Conservation (phyloP, 2,888 invertebrate species). For the Stenotaenia linearis region DNA sequence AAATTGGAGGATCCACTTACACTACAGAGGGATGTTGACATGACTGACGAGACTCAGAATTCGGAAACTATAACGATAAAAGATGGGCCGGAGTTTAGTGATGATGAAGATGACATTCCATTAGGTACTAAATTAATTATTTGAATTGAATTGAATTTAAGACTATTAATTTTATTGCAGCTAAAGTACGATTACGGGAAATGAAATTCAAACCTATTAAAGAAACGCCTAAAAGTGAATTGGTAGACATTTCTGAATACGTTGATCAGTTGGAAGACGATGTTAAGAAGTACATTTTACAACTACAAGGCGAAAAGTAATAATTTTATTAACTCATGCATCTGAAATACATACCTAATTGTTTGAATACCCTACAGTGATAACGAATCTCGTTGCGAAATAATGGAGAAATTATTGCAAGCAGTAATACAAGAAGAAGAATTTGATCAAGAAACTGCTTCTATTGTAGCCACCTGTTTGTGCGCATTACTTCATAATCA, state of each 20-base stretch:
- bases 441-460: conserved; percentile 57
- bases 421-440: conserved; percentile 54
- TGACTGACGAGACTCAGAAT: neutral
- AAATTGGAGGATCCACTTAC: conserved; percentile 3
- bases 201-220: conserved; percentile 44
- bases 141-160: conserved; percentile 34
- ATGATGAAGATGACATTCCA: conserved; percentile 66
- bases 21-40: neutral
- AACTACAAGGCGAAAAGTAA: conserved; percentile 57
- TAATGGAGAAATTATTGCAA: conserved; percentile 60
- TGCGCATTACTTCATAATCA: conserved; percentile 55
- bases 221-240: conserved; percentile 41
- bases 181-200: conserved; percentile 64
- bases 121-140: conserved; percentile 39
- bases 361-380: conserved; percentile 42
- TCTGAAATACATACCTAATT: neutral
- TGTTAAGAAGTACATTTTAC: conserved; percentile 54
- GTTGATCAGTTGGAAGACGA: conserved; percentile 54
- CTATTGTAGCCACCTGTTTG: conserved; percentile 56
- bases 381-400: conserved; percentile 55
- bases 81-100: conserved; percentile 72
- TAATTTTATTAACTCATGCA: neutral
- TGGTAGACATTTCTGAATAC: conserved; percentile 48
- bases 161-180: conserved; percentile 44
- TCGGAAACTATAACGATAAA: conserved; percentile 44